Evolutionary conservation across 2,888 invertebrate genomes (phyloP), one percentile per base, ranked within the genome.

Genomic region (Allygus modestus): DNA sequence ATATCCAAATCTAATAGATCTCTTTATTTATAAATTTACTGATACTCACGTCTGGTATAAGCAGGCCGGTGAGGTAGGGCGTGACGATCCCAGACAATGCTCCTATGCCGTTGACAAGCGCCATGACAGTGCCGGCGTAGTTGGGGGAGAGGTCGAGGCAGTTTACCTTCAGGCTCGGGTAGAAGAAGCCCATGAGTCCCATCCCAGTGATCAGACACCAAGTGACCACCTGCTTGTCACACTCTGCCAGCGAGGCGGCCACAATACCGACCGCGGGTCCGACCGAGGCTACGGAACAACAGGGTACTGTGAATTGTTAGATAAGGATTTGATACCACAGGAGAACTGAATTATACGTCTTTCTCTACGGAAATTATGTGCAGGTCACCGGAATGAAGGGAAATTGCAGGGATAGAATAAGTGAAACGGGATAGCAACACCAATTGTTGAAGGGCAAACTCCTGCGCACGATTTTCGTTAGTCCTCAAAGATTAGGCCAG

Each of bases 141-240:
- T 94, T 94, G 82, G 93, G 92, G 89, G 93, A 93, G 87, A 94
- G 91, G 89, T 94, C 94, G 77, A 94, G 90, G 0, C 94, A 93
- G 89, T 94, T 94, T 61, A 94, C 92, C 89, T 94, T 94, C 93
- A 94, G 94, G 85, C 94, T 94, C 0, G 94, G 93, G 89, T 94
- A 94, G 91, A 93, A 94, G 26, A 93, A 93, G 0, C 94, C 94
- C 94, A 94, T 94, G 9, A 93, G 89, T 15, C 93, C 94, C 94
- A 94, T 94, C 81, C 93, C 92, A 0, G 93, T 91, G 11, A 94
- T 93, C 88, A 94, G 93, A 0, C 94, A 90, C 23, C 92, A 90
- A 0, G 94, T 93, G 0, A 94, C 94, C 0, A 92, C 88, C 1
- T 91, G 89, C 12, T 93, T 91, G 89, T 94, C 91, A 89, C 94